Evolutionary conservation across 2,888 invertebrate genomes (phyloP).

Genomic region (Xylota segnis): DNA sequence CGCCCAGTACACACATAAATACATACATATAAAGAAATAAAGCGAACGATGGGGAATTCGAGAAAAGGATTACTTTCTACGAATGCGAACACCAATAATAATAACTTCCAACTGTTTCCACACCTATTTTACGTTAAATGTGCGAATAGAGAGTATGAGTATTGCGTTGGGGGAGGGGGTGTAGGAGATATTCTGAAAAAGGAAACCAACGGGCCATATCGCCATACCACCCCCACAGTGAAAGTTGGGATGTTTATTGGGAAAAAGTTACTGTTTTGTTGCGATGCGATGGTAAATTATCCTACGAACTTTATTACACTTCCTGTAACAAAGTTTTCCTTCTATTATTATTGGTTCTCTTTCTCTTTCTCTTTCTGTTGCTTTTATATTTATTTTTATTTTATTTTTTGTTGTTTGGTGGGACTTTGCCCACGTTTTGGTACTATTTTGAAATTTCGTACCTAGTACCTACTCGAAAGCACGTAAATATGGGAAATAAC

Average conservation of each 20-base stretch:
- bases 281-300: constrained; percentile 72
- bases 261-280: constrained; percentile 68
- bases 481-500: constrained; percentile 51
- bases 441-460: constrained; percentile 7
- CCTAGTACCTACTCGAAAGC: constrained; percentile 15
- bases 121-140: constrained; percentile 55
- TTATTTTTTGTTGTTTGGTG: neutral
- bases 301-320: constrained; percentile 72
- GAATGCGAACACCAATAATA: constrained; percentile 49
- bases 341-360: constrained; percentile 26
- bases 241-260: constrained; percentile 63
- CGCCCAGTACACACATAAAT: neutral
- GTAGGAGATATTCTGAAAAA: neutral
- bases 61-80: constrained; percentile 49
- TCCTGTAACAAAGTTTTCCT: constrained; percentile 63
- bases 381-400: too few relatives aligned
- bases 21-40: neutral
- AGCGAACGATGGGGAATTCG: neutral
- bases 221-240: neutral
- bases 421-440: neutral
- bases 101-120: constrained; percentile 63
- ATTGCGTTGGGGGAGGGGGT: neutral
- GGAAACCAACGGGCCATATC: neutral
- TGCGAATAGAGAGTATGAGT: neutral
- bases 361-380: constrained; percentile 1